Conservation (phyloP, 1,140 invertebrate genomes). For the Hyphantria cunea region DNA sequence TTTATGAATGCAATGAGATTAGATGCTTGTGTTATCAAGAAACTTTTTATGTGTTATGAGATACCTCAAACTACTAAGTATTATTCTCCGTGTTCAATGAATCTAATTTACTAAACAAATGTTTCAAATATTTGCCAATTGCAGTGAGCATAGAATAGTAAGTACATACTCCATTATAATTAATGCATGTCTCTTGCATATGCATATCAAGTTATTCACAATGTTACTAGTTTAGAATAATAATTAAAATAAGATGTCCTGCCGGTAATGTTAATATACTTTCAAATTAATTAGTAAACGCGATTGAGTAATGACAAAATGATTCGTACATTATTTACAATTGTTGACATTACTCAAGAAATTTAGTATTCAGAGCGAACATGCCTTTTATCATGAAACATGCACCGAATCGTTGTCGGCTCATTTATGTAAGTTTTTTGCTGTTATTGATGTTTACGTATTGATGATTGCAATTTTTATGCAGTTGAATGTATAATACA, state of each 20-base stretch:
- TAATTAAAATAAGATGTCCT: not conserved
- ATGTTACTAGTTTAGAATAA: too few relatives aligned
- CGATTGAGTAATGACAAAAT: not conserved
- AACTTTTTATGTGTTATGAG: constrained; percentile 10
- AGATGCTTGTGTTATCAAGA: constrained; percentile 33
- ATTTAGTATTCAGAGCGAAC: not conserved
- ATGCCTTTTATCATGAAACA: not conserved
- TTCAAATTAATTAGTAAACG: not conserved
- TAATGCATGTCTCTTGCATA: not conserved
- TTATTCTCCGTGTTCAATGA: too few relatives aligned
- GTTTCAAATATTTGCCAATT: not conserved
- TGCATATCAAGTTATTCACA: not conserved
- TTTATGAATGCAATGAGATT: constrained; percentile 19
- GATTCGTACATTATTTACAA: not conserved
- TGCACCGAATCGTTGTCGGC: constrained; percentile 3
- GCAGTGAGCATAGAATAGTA: not conserved
- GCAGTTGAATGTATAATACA: constrained; percentile 57
- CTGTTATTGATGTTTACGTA: constrained; percentile 37
- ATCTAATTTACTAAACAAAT: too few relatives aligned
- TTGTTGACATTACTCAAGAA: not conserved
- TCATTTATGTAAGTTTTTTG: constrained; percentile 4
- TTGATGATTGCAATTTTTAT: constrained; percentile 55
- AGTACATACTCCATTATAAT: not conserved
- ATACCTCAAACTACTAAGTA: not conserved
- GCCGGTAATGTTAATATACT: not conserved